These are phyloP conservation scores for Neostethus bicornis DNA, from an alignment of 2,797 vertebrate genomes.

Conservation along the genomic window DNA sequence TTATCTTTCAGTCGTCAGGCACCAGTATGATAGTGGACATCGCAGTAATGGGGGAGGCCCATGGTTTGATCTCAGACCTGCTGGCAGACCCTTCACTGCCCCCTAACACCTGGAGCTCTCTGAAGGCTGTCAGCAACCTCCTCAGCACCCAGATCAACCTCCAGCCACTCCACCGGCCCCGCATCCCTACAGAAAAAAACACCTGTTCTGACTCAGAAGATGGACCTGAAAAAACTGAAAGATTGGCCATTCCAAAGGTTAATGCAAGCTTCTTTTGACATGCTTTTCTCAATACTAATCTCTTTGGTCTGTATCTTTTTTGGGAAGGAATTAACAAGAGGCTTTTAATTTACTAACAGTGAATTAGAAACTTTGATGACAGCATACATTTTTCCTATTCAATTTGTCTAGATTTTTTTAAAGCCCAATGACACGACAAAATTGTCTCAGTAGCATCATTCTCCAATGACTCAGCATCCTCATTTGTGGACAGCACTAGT, in stretches of 20 bases:
- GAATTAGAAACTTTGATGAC: too few species aligned
- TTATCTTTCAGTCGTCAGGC: constrained; percentile 82
- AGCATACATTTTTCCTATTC: too few species aligned
- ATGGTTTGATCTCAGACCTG: constrained; percentile 95
- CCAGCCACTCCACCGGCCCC: constrained; percentile 89
- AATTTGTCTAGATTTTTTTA: too few species aligned
- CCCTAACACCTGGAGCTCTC: constrained; percentile 90
- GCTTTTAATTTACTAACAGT: too few species aligned
- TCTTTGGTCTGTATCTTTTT: neutral
- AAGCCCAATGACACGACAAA: too few species aligned
- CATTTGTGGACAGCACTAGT: too few species aligned
- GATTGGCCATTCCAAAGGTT: constrained; percentile 92
- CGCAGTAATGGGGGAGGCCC: constrained; percentile 96
- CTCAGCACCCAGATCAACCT: constrained; percentile 93
- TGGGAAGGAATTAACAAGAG: too few species aligned
- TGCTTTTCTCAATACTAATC: neutral
- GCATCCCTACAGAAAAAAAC: constrained; percentile 81
- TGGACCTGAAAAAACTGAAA: constrained; percentile 86
- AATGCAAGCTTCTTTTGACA: constrained; percentile 3
- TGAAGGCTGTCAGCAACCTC: constrained; percentile 95
- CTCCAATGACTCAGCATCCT: too few species aligned
- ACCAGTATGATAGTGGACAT: constrained; percentile 94
- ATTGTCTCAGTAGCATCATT: too few species aligned
- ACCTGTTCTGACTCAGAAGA: constrained; percentile 92
- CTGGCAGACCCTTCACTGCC: constrained; percentile 93